Evolutionary conservation across 2,797 vertebrate genomes (phyloP).

Genomic region (Masticophis lateralis): DNA sequence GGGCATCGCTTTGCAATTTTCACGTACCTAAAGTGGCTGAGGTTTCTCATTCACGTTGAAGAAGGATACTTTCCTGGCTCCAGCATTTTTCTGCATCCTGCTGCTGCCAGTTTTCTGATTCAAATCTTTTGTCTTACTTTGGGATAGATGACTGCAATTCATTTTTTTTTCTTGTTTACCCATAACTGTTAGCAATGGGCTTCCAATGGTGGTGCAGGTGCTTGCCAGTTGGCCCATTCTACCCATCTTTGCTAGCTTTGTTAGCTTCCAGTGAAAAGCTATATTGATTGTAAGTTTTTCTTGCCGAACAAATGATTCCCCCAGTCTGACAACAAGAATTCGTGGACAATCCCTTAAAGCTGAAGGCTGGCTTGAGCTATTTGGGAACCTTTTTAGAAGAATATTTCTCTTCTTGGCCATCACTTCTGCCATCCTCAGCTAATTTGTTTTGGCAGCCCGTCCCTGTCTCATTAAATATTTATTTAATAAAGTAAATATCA

Average conservation of each 20-base stretch:
- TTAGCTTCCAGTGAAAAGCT: slow-evolving; percentile 36
- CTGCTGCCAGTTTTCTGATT: slow-evolving; percentile 27
- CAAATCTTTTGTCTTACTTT: slow-evolving; percentile 34
- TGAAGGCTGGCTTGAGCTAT: neutral
- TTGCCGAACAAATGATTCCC: neutral
- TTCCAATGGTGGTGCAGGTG: neutral
- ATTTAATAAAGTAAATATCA: neutral
- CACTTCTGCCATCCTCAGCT: neutral
- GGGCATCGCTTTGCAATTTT: slow-evolving; percentile 34
- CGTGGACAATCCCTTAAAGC: neutral
- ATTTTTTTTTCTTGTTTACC: slow-evolving; percentile 30
- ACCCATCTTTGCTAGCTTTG: slow-evolving; percentile 23
- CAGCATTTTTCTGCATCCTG: slow-evolving; percentile 41
- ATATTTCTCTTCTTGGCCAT: neutral
- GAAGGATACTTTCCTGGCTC: slow-evolving; percentile 33
- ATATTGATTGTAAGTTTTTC: slow-evolving; percentile 40
- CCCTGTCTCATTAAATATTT: neutral
- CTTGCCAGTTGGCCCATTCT: slow-evolving; percentile 40
- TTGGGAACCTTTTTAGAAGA: neutral
- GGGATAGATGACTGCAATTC: slow-evolving; percentile 52
- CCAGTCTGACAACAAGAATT: neutral
- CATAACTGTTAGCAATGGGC: neutral
- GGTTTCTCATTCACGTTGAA: slow-evolving; percentile 49
- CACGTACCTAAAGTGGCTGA: slow-evolving; percentile 32
- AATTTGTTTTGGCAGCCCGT: neutral